Conservation (phyloP, 2,797 vertebrate genomes). For the Taeniopygia guttata region DNA sequence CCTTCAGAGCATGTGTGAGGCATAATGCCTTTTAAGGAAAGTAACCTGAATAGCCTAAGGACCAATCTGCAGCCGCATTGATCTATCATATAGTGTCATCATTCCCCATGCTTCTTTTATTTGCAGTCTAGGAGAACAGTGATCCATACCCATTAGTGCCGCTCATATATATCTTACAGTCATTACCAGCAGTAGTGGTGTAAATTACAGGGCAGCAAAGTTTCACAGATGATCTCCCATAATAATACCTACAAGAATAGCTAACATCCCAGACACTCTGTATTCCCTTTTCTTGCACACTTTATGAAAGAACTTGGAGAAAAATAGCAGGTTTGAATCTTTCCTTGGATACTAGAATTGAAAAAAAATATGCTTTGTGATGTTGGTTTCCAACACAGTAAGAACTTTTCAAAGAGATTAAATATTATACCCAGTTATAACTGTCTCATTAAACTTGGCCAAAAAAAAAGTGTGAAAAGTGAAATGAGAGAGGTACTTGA, state of each 20-base stretch:
- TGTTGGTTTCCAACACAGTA: not conserved
- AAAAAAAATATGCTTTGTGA: not conserved
- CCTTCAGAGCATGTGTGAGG: constrained; percentile 22
- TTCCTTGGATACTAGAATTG: not conserved
- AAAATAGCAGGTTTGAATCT: not conserved
- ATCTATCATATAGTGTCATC: not conserved
- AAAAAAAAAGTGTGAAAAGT: rapidly evolving
- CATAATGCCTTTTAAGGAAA: constrained; percentile 8
- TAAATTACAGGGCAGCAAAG: not conserved
- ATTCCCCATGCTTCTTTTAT: not conserved
- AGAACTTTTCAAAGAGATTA: not conserved
- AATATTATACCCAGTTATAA: not conserved
- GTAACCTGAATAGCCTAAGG: not conserved
- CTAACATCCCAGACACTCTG: not conserved
- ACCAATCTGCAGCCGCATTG: constrained; percentile 3
- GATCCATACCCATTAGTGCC: constrained; percentile 24
- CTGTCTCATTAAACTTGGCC: not conserved
- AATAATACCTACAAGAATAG: not conserved
- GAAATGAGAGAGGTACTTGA: not conserved
- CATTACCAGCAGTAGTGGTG: not conserved
- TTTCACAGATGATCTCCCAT: not conserved
- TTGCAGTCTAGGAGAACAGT: not conserved
- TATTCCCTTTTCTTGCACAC: not conserved
- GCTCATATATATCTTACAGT: not conserved
- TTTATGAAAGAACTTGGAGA: not conserved